Percentiles rank a stretch among this genome's conserved stretches.
Conservation (phyloP, 2,888 invertebrate genomes). For the Beris chalybata region DNA sequence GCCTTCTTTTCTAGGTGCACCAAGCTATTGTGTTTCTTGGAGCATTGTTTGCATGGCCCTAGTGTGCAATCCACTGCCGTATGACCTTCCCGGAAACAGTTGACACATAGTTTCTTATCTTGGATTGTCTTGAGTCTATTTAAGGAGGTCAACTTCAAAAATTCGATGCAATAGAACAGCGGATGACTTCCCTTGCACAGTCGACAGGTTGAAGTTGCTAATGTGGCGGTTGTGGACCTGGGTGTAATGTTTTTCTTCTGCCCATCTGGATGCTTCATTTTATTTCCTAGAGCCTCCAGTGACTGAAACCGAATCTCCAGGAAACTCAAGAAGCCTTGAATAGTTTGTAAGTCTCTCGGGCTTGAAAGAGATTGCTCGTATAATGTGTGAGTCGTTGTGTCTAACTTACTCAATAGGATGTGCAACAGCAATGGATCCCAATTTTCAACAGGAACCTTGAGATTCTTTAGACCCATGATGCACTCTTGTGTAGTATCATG, state of each 20-base stretch:
- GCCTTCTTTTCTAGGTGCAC: too few species aligned
- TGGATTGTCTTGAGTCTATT: background rate
- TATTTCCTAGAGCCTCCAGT: too few species aligned
- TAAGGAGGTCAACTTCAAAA: background rate
- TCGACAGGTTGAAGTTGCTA: background rate
- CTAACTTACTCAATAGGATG: too few species aligned
- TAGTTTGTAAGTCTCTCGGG: background rate
- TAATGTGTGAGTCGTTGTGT: background rate
- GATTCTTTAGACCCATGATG: background rate
- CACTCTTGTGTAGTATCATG: background rate
- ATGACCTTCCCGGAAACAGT: background rate
- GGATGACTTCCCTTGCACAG: background rate
- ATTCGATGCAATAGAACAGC: too few species aligned
- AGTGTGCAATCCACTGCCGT: background rate
- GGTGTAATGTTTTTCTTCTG: background rate
- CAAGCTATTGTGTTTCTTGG: constrained; percentile 1
- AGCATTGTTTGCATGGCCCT: background rate
- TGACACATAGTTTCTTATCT: background rate
- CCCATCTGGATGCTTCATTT: background rate
- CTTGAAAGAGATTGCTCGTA: background rate
- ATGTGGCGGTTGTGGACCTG: background rate
- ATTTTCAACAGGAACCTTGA: background rate
- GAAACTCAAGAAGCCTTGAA: background rate
- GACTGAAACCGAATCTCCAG: background rate
- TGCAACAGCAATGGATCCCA: too few species aligned